A percentile compares a stretch with the other conserved stretches of the same genome.
phyloP scores from a whole-genome alignment of 2,888 invertebrate genomes.

The Tanytarsus gracilentus region DNA sequence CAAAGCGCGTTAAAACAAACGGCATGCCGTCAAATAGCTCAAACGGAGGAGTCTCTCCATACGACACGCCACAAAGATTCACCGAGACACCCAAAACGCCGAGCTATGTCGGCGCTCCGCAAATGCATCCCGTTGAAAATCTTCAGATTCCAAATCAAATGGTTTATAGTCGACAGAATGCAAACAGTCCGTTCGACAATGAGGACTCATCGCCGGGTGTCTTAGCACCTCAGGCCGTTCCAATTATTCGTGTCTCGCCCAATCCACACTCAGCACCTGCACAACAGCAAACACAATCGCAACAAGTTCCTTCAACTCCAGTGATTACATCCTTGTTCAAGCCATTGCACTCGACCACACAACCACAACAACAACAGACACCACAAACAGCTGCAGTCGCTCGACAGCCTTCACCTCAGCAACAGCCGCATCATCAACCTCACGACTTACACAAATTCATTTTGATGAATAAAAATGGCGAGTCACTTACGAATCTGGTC shows the following conservation, averaged over 20 bases:
- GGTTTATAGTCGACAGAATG: constrained; percentile 8
- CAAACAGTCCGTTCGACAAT: constrained; percentile 9
- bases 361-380: constrained; percentile 22
- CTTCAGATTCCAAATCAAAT: not conserved
- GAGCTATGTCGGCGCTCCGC: constrained; percentile 9
- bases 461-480: constrained; percentile 24
- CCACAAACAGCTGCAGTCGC: too few species aligned
- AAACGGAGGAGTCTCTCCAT: constrained; percentile 38
- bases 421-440: constrained; percentile 25
- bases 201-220: not conserved
- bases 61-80: constrained; percentile 35
- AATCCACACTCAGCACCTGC: not conserved
- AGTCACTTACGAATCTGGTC: too few species aligned
- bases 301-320: constrained; percentile 26
- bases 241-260: constrained; percentile 17
- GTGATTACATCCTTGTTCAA: constrained; percentile 24
- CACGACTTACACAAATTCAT: constrained; percentile 27
- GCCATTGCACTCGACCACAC: constrained; percentile 26
- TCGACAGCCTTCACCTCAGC: constrained; percentile 23
- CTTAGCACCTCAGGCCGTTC: not conserved
- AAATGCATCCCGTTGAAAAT: not conserved
- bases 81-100: not conserved
- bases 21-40: constrained; percentile 33
- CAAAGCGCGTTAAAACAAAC: constrained; percentile 50
- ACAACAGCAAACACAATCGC: not conserved